Base-by-base conservation (phyloP, 92 coral and sea anemone species). In the Phenganax subtilis region DNA sequence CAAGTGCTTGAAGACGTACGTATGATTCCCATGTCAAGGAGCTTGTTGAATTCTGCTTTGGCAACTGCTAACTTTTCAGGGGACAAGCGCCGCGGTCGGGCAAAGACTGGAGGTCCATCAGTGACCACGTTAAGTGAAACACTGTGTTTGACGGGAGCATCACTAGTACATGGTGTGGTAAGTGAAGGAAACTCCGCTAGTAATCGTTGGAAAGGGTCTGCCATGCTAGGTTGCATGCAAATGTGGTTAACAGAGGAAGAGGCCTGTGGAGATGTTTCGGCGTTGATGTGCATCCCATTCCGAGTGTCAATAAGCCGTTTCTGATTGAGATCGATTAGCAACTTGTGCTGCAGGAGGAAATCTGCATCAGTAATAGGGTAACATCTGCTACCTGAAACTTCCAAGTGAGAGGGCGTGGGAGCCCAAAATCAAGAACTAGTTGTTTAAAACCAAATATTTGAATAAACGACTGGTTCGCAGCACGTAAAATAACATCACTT, bases 401-500 rank as follows among this genome's bases (percentile, higher is more conserved):
- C 87, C 90, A 87, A 57, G 85, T 84, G 54, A 87, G 81, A 16
- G 85, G 86, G 80, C 88, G 90, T 75, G 85, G 88, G 80, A 87
- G 88, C 71, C 87, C 84, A 44, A 87, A 71, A 51, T 76, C 82
- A 53, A 75, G 74, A 53, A 80, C 83, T 29, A 70, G 55, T 64
- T 69, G 86, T 61, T 70, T 51, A 59, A 25, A 71, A 31, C 87
- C 82, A 72, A 77, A 78, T 64, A 85, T 84, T 29, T 84, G 77
- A 58, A 87, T 78, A 27, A 64, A 56, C 31, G 87, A 59, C 53
- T 85, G 81, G 65, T 88, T 88, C 59, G 86, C 91, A 59, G 91
- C 88, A 31, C 75, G 87, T 25, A 85, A 58, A 44, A 71, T 81
- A 7, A 88, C 60, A 56, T 85, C 37, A 76, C 81, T 76, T 62